These are phyloP conservation scores for Microcebus lehilahytsara DNA, from an alignment of 2,113 vertebrate species.

Conservation along the genomic window DNA sequence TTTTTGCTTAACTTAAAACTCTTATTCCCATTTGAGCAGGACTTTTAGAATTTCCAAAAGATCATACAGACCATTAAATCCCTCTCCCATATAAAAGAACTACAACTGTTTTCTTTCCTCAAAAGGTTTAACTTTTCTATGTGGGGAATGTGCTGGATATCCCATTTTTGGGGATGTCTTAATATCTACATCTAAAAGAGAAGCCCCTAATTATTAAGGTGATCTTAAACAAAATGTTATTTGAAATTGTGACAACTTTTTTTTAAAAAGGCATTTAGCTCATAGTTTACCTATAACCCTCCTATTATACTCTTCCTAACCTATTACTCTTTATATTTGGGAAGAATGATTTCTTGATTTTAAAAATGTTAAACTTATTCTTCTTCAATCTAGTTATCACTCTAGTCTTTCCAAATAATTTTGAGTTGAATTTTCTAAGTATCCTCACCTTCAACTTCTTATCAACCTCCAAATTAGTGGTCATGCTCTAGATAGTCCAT, in stretches of 20 bases:
- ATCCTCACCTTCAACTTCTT: background rate
- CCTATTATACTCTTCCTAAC: background rate
- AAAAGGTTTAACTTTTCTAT: constrained; percentile 32
- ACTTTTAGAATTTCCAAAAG: constrained; percentile 31
- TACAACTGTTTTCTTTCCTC: constrained; percentile 6
- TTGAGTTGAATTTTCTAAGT: background rate
- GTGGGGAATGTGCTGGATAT: background rate
- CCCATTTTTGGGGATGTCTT: constrained; percentile 28
- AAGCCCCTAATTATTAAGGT: background rate
- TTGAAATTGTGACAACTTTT: constrained; percentile 39
- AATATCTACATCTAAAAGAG: constrained; percentile 11
- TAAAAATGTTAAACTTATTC: constrained; percentile 32
- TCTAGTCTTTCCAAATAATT: constrained; percentile 20
- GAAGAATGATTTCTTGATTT: constrained; percentile 33
- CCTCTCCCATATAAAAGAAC: background rate
- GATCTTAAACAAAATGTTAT: background rate
- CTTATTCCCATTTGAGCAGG: background rate
- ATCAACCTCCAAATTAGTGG: background rate
- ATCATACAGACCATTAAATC: background rate
- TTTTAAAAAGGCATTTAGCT: background rate
- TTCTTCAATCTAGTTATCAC: background rate
- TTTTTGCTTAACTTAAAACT: constrained; percentile 44
- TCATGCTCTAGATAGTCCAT: background rate
- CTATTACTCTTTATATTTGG: background rate
- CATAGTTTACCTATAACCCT: background rate